Base-by-base conservation (phyloP, 2,113 vertebrate genomes). In the Chaetorhynchus papuensis region DNA sequence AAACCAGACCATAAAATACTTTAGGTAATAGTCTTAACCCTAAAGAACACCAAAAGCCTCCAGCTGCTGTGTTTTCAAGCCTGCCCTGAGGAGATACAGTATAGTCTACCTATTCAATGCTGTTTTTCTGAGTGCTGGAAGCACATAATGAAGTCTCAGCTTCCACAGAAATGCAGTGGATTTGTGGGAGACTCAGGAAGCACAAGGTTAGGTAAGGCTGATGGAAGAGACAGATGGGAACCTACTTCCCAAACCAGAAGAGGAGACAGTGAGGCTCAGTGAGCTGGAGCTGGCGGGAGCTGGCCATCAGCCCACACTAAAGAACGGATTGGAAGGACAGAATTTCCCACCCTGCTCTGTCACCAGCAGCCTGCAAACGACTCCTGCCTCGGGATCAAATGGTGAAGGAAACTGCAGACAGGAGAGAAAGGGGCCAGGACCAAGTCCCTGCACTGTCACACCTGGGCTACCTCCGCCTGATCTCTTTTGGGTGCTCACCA, bases 1-100 rank as follows among this genome's bases (percentile, higher is more conserved):
- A 87, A 91, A 16, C 9, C 75, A 93, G 69, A 69, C 14, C 18
- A 72, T 60, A 83, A 90, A 87, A 68, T 27, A 65, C 15, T 72
- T 85, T 26, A 69, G 50, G 50, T 71, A 63, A 64, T 13, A 66
- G 17, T 69, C 54, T 81, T 75, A 75, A 75, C 59, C 66, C 44
- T 33, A 9, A 81, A 87, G 57, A 35, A 54, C 47, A 74, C 8
- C 28, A 70, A 41, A 90, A 87, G 41, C 41, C 12, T 70, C 31
- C 33, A 83, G 35, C 24, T 70, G 30, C 35, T 4, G 3, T 28
- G 35, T 93, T 84, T 68, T 37, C 53, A 59, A 85, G 70, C 28
- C 53, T 31, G 13, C 31, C n/a, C 41, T 41, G 41, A 60, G 15
- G 26, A 78, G 30, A 87, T 17, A 41, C 13, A 42, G 33, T 7